Percentiles rank a stretch among this genome's conserved stretches.
Conservation (phyloP, 2,888 invertebrate species). For the Troides oblongomaculatus region DNA sequence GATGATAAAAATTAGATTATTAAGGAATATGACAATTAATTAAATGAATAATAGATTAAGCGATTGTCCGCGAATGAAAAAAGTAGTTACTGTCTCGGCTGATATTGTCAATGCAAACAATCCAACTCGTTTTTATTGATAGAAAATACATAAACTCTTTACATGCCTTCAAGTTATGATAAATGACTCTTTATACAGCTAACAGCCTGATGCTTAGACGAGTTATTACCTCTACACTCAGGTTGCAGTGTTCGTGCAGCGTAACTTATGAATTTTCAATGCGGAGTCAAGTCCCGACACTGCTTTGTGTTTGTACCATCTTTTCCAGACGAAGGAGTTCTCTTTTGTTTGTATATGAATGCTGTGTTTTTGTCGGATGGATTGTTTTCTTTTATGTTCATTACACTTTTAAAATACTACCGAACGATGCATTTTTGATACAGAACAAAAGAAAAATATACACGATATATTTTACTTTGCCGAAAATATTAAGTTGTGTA, state of each 20-base stretch:
- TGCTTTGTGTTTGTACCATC: constrained; percentile 30
- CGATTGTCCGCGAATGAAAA: too few species aligned
- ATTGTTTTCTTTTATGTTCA: constrained; percentile 28
- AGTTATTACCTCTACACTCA: constrained; percentile 22
- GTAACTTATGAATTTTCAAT: constrained; percentile 31
- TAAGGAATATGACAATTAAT: too few species aligned
- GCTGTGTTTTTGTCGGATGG: constrained; percentile 28
- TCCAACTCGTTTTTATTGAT: too few species aligned
- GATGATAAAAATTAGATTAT: too few species aligned
- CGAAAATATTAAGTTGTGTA: too few species aligned
- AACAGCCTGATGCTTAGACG: constrained; percentile 9
- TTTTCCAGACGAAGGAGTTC: constrained; percentile 30
- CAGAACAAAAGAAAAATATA: too few species aligned
- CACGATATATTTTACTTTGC: too few species aligned
- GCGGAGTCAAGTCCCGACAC: constrained; percentile 28
- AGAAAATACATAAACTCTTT: too few species aligned
- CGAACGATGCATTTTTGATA: not conserved
- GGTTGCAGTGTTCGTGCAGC: constrained; percentile 24
- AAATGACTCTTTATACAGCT: not conserved
- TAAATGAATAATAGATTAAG: too few species aligned
- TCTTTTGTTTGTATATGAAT: constrained; percentile 30
- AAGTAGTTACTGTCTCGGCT: too few species aligned
- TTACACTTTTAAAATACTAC: constrained; percentile 14
- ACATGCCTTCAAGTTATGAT: too few species aligned
- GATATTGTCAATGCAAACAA: too few species aligned